Base-by-base conservation (phyloP, 1,140 invertebrate genomes). In the Drosophila erecta region DNA sequence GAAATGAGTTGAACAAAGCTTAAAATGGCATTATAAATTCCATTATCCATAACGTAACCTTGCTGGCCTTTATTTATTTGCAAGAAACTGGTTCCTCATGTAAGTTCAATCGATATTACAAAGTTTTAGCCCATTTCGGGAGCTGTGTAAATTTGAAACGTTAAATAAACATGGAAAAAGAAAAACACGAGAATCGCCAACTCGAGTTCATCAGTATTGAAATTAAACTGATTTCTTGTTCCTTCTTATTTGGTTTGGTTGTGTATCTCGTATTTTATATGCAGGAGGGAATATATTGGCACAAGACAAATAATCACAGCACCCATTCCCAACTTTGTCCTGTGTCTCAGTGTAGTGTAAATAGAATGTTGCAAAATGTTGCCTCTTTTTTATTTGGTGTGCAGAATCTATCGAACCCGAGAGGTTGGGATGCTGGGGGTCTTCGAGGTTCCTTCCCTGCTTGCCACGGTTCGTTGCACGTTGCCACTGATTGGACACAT, bases 401-500 rank as follows among this genome's bases (percentile, higher is more conserved):
- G n/a, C 20, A 62, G 47, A 47, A 49, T 49, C 15, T 62, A 24
- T 22, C 17, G 12, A 17, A 40, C 17, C 50, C 15, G 37, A 64
- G 53, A 51, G 38, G 38, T 20, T 56, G 37, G 12, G 12, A 27
- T 37, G 33, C 20, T 49, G 64, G 17, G 37, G 35, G 57, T 47
- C 40, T 74, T 33, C 27, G 60, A 64, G 58, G 46, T 74, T 50
- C 60, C 5, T 75, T 71, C 22, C 66, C 37, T 44, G 54, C 60
- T 38, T 24, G 56, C 44, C n/a, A 75, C 72, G 72, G 72, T 76
- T 76, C 51, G 71, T 58, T 76, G 72, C 72, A 58, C 72, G 71
- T 58, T 76, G 72, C 72, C 72, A 76, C 72, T 76, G 72, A 76
- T 76, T 76, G 72, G 72, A 76, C 72, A 75, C 72, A 76, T 75